These are phyloP conservation scores for Musca vetustissima DNA, from an alignment of 1,140 invertebrate genomes.

Conservation along the genomic window DNA sequence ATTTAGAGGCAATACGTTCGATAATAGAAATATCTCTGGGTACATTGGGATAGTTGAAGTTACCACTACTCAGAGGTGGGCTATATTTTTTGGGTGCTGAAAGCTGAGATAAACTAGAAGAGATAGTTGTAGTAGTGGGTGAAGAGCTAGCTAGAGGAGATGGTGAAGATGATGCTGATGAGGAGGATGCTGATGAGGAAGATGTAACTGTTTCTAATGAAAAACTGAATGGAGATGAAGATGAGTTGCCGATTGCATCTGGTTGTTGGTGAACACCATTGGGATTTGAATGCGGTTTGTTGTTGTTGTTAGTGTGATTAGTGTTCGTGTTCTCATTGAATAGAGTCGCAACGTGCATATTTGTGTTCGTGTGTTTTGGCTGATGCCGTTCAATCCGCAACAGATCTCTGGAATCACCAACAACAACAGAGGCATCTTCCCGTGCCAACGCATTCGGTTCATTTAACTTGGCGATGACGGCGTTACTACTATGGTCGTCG, in stretches of 20 bases:
- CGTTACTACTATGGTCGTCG: not conserved
- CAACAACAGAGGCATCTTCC: no score
- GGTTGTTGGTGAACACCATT: not conserved
- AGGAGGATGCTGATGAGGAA: conserved; percentile 25
- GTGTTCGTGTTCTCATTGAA: not conserved
- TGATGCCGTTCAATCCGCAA: no score
- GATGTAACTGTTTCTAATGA: conserved; percentile 15
- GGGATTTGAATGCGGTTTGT: not conserved
- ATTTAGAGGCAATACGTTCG: conserved; percentile 36
- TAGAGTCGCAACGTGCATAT: not conserved
- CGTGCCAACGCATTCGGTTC: no score
- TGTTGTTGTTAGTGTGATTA: not conserved
- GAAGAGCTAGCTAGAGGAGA: conserved; percentile 35
- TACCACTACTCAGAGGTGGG: conserved; percentile 29
- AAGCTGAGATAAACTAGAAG: conserved; percentile 6
- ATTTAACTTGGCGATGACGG: no score
- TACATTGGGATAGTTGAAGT: conserved; percentile 32
- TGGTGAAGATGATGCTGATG: conserved; percentile 26
- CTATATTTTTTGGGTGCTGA: conserved; percentile 11
- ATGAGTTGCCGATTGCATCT: not conserved
- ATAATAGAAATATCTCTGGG: conserved; percentile 29
- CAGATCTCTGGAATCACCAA: no score
- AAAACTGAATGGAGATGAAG: not conserved
- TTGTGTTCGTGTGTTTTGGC: no score
- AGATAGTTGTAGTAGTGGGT: conserved; percentile 16